Percentiles rank a stretch among this genome's conserved stretches.
phyloP scores from a whole-genome alignment of 92 coral and sea anemone genomes.

The Phymanthus crucifer region DNA sequence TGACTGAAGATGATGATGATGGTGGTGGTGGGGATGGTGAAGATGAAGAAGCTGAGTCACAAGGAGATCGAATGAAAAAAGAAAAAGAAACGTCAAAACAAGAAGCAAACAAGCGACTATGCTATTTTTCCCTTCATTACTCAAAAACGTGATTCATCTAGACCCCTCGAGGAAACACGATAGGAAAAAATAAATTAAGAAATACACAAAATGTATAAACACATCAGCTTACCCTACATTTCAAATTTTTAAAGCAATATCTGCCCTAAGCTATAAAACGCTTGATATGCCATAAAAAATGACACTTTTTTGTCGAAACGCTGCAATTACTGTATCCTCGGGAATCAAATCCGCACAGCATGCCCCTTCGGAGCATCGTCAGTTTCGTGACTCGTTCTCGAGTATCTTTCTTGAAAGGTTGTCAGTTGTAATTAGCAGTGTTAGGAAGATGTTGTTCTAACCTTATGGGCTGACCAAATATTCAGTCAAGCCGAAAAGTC shows the following conservation, averaged over 20 bases:
- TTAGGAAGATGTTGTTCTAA: not conserved
- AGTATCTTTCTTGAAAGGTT: not conserved
- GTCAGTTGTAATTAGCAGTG: not conserved
- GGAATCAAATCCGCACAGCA: not conserved
- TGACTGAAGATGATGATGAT: too few relatives aligned
- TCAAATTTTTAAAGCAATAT: too few relatives aligned
- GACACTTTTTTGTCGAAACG: not conserved
- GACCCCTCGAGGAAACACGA: too few relatives aligned
- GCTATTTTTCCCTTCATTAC: too few relatives aligned
- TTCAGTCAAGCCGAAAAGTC: not conserved
- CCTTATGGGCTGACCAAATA: not conserved
- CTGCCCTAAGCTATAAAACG: not conserved
- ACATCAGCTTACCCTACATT: not conserved
- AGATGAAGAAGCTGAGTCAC: too few relatives aligned
- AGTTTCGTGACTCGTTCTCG: not conserved
- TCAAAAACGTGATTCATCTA: too few relatives aligned
- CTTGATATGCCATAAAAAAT: not conserved
- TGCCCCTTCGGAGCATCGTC: not conserved
- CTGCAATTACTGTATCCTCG: not conserved
- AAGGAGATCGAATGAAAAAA: too few relatives aligned
- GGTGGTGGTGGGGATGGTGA: too few relatives aligned
- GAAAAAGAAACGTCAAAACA: too few relatives aligned
- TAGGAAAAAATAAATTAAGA: too few relatives aligned
- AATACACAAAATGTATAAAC: too few relatives aligned
- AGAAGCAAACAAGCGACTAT: too few relatives aligned